phyloP scores from a whole-genome alignment of 2,888 invertebrate genomes.

The Cephus nigrinus region DNA sequence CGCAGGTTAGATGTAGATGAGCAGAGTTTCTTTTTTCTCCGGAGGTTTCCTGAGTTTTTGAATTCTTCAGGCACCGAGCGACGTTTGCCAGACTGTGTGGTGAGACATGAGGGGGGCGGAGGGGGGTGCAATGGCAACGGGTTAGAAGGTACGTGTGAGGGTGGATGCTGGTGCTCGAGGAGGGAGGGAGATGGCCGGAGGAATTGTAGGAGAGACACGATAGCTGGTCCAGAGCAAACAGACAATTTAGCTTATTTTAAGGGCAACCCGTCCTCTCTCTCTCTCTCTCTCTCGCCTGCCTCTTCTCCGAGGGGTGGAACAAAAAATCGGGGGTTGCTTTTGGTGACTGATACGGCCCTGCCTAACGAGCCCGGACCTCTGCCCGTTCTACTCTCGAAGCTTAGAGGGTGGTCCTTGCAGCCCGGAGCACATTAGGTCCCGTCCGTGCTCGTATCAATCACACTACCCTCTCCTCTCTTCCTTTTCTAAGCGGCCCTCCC shows the following conservation, averaged over 20 bases:
- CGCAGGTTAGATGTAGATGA: not conserved
- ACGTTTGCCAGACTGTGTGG: not conserved
- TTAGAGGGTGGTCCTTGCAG: constrained; percentile 34
- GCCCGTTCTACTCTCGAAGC: constrained; percentile 51
- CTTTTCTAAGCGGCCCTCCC: constrained; percentile 17
- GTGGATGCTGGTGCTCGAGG: constrained; percentile 12
- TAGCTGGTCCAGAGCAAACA: constrained; percentile 52
- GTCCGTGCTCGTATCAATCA: constrained; percentile 63
- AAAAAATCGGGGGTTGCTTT: constrained; percentile 54
- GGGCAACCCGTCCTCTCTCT: constrained; percentile 27
- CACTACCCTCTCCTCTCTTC: constrained; percentile 36
- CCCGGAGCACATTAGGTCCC: constrained; percentile 55
- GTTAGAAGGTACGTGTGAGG: not conserved
- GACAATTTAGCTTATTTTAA: constrained; percentile 59
- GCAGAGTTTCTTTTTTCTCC: not conserved
- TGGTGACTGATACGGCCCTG: constrained; percentile 55
- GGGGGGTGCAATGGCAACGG: not conserved
- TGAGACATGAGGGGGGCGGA: not conserved
- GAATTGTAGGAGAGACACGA: constrained; percentile 25
- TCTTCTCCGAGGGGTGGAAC: constrained; percentile 30
- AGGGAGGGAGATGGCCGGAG: constrained; percentile 17
- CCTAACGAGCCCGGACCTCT: constrained; percentile 57
- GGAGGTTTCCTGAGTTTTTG: not conserved
- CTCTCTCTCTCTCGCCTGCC: constrained; percentile 7
- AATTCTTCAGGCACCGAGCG: not conserved